Evolutionary conservation across 2,113 vertebrate genomes (phyloP).

Genomic region (Cyanoderma ruficeps): DNA sequence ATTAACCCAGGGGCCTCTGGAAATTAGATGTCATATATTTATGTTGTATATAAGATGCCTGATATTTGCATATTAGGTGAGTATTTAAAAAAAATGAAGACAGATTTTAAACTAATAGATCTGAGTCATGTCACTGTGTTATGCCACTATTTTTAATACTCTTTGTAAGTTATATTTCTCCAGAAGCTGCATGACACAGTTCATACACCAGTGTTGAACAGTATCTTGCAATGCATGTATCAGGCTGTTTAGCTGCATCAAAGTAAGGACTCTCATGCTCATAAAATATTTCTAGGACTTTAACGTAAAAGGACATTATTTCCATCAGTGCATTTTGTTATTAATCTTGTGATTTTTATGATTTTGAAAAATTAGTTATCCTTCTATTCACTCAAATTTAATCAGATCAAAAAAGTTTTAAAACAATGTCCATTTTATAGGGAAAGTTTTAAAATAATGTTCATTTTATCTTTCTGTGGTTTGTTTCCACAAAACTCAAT

Average conservation of each 20-base stretch:
- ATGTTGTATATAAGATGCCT: neutral
- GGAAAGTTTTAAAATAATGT: neutral
- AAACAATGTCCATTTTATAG: neutral
- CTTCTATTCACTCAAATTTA: neutral
- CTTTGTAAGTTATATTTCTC: neutral
- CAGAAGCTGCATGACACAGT: neutral
- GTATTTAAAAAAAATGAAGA: neutral
- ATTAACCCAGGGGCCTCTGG: neutral
- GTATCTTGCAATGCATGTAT: neutral
- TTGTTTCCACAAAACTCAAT: neutral
- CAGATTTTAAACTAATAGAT: neutral
- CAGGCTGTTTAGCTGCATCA: neutral
- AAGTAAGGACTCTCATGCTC: neutral
- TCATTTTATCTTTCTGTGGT: neutral
- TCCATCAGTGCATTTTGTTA: neutral
- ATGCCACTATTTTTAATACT: neutral
- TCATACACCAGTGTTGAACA: neutral
- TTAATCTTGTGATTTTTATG: neutral
- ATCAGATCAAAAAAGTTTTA: neutral
- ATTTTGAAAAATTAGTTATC: neutral
- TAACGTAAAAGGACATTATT: neutral
- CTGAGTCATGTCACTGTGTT: neutral
- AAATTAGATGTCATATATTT: neutral
- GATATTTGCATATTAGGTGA: neutral
- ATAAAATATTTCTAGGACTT: neutral